Conservation (phyloP, 2,888 invertebrate species). For the Ceriagrion tenellum region DNA sequence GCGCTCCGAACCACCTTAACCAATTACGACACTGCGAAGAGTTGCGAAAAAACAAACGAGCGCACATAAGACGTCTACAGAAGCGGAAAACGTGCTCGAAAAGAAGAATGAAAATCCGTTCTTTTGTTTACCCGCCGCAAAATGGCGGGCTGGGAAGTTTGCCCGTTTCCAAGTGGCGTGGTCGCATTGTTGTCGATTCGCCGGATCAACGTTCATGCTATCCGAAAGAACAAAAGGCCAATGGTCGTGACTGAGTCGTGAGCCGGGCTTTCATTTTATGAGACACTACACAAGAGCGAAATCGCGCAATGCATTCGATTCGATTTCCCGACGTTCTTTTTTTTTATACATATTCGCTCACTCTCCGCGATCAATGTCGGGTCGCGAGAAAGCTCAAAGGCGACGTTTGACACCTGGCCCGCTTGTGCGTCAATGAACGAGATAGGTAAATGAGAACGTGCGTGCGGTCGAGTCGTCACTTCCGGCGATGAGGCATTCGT, state of each 20-base stretch:
- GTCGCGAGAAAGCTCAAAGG: not conserved
- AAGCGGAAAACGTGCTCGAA: not conserved
- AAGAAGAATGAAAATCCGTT: not conserved
- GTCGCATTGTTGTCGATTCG: not conserved
- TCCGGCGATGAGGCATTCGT: not conserved
- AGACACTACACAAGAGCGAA: not conserved
- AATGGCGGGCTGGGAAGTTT: not conserved
- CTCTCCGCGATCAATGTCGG: not conserved
- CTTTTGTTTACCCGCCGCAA: not conserved
- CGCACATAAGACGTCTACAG: not conserved
- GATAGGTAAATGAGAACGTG: not conserved
- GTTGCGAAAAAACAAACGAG: not conserved
- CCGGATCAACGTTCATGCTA: not conserved
- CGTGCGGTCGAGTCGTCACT: not conserved
- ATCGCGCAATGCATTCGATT: too few species aligned
- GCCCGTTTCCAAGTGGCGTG: not conserved
- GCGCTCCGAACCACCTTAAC: too few species aligned
- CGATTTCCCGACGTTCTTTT: too few species aligned
- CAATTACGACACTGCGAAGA: not conserved
- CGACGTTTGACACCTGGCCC: not conserved
- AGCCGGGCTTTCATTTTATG: too few species aligned
- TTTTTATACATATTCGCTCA: too few species aligned
- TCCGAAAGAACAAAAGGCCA: not conserved
- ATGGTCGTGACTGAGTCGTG: not conserved
- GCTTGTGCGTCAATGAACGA: not conserved